Evolutionary conservation across 1,140 invertebrate species (phyloP), one percentile per base, ranked within the genome.

Genomic region (Melitaea cinxia): DNA sequence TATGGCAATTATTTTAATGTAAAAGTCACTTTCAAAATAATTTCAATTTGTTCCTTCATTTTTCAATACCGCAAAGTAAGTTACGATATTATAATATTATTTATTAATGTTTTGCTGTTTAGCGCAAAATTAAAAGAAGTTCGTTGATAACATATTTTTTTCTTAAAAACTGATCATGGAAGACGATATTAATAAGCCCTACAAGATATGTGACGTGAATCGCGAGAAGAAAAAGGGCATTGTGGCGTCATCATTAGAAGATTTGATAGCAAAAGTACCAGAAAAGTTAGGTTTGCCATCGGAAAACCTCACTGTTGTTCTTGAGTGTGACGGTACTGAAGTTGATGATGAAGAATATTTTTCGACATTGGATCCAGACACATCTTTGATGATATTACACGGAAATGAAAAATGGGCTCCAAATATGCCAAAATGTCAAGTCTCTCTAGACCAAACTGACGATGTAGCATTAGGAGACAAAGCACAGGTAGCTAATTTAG

Each of bases 341-440:
- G 95, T 97, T 30, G 96, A 97, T 72, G 96, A 96, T 77, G 95
- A 97, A 83, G 96, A 97, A 80, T 97, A 97, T 85, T 97, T 97
- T 83, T 94, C 94, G 30, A 97, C 96, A 0, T 89, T 97, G 53
- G 95, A 97, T 75, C 94, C 93, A 63, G 95, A 97, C 75, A 96
- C 96, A 5, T 94, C 93, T 77, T 91, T 97, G 67, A 97, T 97
- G 94, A 92, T 96, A 5, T 91, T 97, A 19, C 93, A 93, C 52
- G 93, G 93, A 14, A 93, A 93, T 66, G 94, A 97, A 83, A 95
- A 94, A 75, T 96, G 96, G 96, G 89, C 93, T 39, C 89, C 88
- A 4, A 90, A 91, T 68, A 86, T 89, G 80, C 91, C 91, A 2
- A 89, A 85, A 64, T 91, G 89, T 62, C 93, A 94, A 53, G 93